Evolutionary conservation across 2,797 vertebrate species (phyloP), one percentile per base, ranked within the genome.

Genomic region (Oryzias dopingdopingensis): DNA sequence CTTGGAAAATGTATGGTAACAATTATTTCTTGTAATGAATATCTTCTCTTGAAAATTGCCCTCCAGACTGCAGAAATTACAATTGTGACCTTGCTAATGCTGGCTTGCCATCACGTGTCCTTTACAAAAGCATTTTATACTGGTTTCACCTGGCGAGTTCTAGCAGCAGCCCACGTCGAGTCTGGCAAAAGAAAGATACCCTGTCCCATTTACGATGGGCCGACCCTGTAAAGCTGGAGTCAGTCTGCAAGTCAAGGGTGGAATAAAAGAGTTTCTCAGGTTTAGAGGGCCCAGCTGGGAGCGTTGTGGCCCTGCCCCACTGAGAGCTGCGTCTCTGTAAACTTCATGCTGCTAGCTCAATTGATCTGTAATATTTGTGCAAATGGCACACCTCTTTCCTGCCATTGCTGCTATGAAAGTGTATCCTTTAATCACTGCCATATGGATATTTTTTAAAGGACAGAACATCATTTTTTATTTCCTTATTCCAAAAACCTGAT

Each of bases 141-240:
- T 70, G 77, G 79, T 86, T 82, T 89, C 81, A 85, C 83, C 76
- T 79, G 80, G 78, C 86, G 67, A 78, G 80, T 80, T 81, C 67
- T 70, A 46, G 40, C 54, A 59, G 52, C 14, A 64, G 79, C 72
- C 58, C 70, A 77, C 63, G 69, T 65, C 14, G 57, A 74, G 77
- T 74, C 78, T 74, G 71, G 54, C 67, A 69, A 73, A 74, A 77
- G 80, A 80, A 77, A 80, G 72, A 85, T 65, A 79, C 70, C 68
- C 70, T 61, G 77, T 66, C 69, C 59, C 50, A 50, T 88, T 87
- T 86, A 86, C 67, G 70, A 86, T 29, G 8, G 74, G 52, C 56
- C 67, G 57, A 72, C 62, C 79, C 70, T 72, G 82, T 84, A 85
- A 86, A 86, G 64, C 67, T 76, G 81, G 81, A 89, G 81, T 77